Percentiles rank a stretch among this genome's conserved stretches.
phyloP scores from a whole-genome alignment of 1,140 invertebrate genomes.

The Zaprionus nigranus region DNA sequence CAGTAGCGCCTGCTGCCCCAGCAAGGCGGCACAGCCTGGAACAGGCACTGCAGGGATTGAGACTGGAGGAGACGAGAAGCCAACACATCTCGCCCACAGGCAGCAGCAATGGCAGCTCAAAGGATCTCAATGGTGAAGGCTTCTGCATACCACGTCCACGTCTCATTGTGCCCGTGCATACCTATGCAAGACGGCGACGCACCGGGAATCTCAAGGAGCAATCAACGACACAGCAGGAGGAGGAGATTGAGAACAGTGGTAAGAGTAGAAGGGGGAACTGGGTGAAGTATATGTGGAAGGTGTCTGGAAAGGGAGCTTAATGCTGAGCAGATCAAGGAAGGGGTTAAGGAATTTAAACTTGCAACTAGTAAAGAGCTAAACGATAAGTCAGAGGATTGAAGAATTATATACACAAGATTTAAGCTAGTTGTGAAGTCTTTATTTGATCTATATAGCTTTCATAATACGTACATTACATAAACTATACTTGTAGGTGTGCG shows the following conservation, averaged over 20 bases:
- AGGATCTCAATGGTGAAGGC: slow-evolving; percentile 85
- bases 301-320: too few species aligned
- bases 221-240: slow-evolving; percentile 33
- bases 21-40: slow-evolving; percentile 60
- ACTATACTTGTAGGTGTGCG: too few species aligned
- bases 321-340: too few species aligned
- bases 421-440: too few species aligned
- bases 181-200: slow-evolving; percentile 91
- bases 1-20: not conserved
- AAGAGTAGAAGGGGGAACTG: slow-evolving; percentile 26
- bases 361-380: too few species aligned
- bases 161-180: slow-evolving; percentile 94
- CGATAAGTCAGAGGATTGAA: too few species aligned
- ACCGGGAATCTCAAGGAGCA: slow-evolving; percentile 88
- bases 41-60: slow-evolving; percentile 52
- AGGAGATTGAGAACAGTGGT: slow-evolving; percentile 50
- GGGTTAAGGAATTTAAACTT: too few species aligned
- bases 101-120: slow-evolving; percentile 71
- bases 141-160: slow-evolving; percentile 93
- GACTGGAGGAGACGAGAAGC: slow-evolving; percentile 24
- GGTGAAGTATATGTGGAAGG: too few species aligned
- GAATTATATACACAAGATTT: too few species aligned
- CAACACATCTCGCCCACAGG: slow-evolving; percentile 55
- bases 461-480: too few species aligned
- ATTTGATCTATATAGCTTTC: too few species aligned